Base-by-base conservation (phyloP, 2,888 invertebrate genomes). In the Andrena bucephala region DNA sequence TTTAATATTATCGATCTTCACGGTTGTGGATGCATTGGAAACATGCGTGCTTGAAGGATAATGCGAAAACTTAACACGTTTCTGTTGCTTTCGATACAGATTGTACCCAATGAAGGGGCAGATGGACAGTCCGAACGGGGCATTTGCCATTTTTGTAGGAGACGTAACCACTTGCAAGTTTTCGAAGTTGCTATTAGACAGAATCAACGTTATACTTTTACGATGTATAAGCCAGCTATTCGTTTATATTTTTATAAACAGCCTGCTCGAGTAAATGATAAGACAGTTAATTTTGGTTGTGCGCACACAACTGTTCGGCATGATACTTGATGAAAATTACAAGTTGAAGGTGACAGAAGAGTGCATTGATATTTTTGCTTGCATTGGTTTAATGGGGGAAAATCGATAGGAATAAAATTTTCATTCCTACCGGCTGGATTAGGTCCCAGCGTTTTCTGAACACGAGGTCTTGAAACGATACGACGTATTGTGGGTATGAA, bases 1-100 rank as follows among this genome's bases (percentile, higher is more conserved):
- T 86, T 84, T 89, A 80, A 73, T 71, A 52, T 20, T 73, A 77
- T 59, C 68, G 24, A 75, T 76, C 31, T 60, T 75, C 20, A 59
- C 31, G 13, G 8, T 50, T 27, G 8, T 60, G 33, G 42, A 63
- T 57, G 48, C 29, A 36, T 63, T 59, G 27, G 42, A 27, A 66
- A 59, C 42, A 62, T 65, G 36, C 57, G 31, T 65, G 24, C 33
- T 66, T 66, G 73, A 73, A 72, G 60, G 62, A 62, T 42, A 70
- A 71, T 75, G 66, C 33, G 71, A 77, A 72, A 70, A 77, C 4
- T 36, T 8, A 10, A 27, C 27, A 69, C 2, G 10, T 24, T 7
- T 70, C 27, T 20, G 63, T 66, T 48, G 48, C 33, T 75, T 65
- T 20, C 63, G 69, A 16, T 33, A 36, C 54, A 50, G 42, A 69